Evolutionary conservation across 2,797 vertebrate species (phyloP).

Genomic region (Acrocephalus scirpaceus): DNA sequence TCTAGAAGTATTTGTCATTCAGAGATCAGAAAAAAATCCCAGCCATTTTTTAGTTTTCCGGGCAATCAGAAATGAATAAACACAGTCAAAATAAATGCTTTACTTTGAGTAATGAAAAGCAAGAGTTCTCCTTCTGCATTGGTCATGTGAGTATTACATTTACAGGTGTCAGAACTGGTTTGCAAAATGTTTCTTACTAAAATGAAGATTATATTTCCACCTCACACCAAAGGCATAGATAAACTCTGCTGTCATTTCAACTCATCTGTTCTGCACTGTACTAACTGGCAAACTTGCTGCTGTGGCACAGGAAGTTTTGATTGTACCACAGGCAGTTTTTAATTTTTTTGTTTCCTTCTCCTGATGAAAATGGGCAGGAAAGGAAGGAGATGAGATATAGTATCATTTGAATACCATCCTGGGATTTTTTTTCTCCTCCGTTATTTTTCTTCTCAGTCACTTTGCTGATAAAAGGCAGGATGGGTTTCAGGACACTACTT

Average conservation of each 20-base stretch:
- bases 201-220: not conserved
- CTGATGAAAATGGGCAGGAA: not conserved
- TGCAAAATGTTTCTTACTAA: not conserved
- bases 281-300: not conserved
- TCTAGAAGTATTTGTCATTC: not conserved
- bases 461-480: slow-evolving; percentile 19
- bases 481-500: not conserved
- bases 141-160: not conserved
- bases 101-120: not conserved
- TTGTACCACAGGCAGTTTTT: not conserved
- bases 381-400: not conserved
- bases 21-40: not conserved
- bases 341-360: not conserved
- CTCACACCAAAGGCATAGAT: not conserved
- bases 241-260: not conserved
- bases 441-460: not conserved
- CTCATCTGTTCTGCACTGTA: not conserved
- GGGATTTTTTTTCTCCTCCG: not conserved
- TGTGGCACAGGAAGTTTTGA: not conserved
- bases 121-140: not conserved
- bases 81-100: not conserved
- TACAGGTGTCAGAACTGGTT: not conserved
- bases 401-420: not conserved
- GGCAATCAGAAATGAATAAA: slow-evolving; percentile 1
- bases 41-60: not conserved